Percentiles rank a stretch among this genome's conserved stretches.
Evolutionary conservation across 2,888 invertebrate species (phyloP).

Genomic region (Pteria penguin): DNA sequence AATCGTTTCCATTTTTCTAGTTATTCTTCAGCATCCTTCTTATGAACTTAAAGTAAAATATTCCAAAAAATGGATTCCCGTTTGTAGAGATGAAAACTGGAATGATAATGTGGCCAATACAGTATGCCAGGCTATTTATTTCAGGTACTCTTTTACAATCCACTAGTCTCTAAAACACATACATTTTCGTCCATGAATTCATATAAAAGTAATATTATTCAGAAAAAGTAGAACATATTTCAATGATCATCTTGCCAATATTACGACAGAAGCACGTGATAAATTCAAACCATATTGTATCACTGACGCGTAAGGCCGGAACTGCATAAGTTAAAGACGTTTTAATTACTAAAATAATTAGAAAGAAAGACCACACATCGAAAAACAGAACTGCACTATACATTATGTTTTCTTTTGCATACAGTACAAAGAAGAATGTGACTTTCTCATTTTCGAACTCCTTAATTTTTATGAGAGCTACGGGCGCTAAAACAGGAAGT

Average conservation of each 20-base stretch:
- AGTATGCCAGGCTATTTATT: conserved; percentile 38
- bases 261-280: too few relatives aligned
- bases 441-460: background rate
- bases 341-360: too few relatives aligned
- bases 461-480: background rate
- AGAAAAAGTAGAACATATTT: too few relatives aligned
- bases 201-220: too few relatives aligned
- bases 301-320: too few relatives aligned
- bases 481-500: background rate
- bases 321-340: too few relatives aligned
- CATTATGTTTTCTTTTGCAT: background rate
- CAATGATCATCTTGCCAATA: too few relatives aligned
- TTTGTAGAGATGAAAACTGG: background rate
- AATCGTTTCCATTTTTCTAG: background rate
- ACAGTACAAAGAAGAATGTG: background rate
- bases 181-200: too few relatives aligned
- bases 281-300: too few relatives aligned
- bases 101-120: background rate
- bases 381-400: too few relatives aligned
- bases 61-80: background rate
- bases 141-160: conserved; percentile 38
- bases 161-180: too few relatives aligned
- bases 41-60: background rate
- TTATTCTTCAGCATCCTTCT: background rate
- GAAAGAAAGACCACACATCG: too few relatives aligned